These are phyloP conservation scores for Petrocephalus sullivani DNA, from an alignment of 2,797 vertebrate genomes.

Conservation along the genomic window DNA sequence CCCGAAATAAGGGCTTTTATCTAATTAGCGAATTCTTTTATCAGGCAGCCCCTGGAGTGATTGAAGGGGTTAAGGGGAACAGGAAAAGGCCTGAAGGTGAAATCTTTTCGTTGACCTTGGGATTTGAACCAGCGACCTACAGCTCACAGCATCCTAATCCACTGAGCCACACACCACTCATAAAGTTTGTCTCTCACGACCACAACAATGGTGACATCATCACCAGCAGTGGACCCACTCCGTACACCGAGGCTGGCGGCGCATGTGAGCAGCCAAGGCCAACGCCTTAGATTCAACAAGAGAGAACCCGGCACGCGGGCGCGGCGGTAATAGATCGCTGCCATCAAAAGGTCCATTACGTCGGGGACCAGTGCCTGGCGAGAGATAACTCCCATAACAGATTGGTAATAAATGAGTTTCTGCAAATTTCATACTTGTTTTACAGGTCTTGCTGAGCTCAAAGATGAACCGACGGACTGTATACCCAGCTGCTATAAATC, in stretches of 20 bases:
- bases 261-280: neutral
- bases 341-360: slow-evolving; percentile 31
- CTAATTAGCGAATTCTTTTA: neutral
- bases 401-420: slow-evolving; percentile 29
- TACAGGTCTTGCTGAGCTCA: slow-evolving; percentile 19
- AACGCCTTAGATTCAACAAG: neutral
- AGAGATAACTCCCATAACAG: slow-evolving; percentile 28
- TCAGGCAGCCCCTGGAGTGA: neutral
- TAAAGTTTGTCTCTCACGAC: neutral
- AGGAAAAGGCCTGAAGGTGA: neutral
- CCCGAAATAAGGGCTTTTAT: neutral
- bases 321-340: slow-evolving; percentile 13
- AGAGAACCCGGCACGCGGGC: neutral
- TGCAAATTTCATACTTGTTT: slow-evolving; percentile 21
- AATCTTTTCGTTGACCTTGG: neutral
- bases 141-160: neutral
- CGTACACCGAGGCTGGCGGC: neutral
- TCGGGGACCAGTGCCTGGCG: slow-evolving; percentile 21
- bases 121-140: neutral
- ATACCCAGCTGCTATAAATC: neutral
- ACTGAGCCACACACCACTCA: neutral
- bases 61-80: neutral
- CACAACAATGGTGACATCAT: neutral
- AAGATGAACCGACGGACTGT: neutral
- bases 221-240: neutral